These are phyloP conservation scores for Balearica regulorum DNA, from an alignment of 2,797 vertebrate genomes.

Conservation along the genomic window DNA sequence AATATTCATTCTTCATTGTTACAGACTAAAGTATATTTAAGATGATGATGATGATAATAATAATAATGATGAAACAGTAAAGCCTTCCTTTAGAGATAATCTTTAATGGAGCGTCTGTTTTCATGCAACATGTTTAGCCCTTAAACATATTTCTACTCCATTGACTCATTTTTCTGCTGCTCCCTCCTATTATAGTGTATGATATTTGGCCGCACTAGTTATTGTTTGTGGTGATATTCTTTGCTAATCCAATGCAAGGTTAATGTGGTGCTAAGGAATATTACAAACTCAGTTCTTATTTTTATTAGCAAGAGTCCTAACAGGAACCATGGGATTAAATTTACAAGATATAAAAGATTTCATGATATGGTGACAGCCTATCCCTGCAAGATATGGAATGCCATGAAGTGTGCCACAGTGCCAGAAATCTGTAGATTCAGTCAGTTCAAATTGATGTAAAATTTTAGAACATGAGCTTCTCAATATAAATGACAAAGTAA, in stretches of 20 bases:
- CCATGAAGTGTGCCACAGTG: not conserved
- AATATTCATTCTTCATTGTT: not conserved
- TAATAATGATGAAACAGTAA: too few relatives aligned
- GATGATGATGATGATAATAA: too few relatives aligned
- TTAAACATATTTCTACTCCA: not conserved
- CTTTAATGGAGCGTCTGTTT: not conserved
- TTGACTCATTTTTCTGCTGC: not conserved
- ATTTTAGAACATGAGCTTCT: not conserved
- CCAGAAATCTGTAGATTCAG: constrained; percentile 15
- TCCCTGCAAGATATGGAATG: not conserved
- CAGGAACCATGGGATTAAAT: not conserved
- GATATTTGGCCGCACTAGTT: not conserved
- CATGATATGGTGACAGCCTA: not conserved
- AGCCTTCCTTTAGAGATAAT: too few relatives aligned
- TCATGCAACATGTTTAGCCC: not conserved
- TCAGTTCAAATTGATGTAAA: not conserved
- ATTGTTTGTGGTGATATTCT: not conserved
- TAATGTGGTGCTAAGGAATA: constrained; percentile 13
- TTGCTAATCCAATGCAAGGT: constrained; percentile 55
- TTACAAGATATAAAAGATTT: not conserved
- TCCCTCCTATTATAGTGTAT: not conserved
- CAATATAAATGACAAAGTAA: not conserved
- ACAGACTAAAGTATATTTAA: not conserved
- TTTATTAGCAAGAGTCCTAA: constrained; percentile 22
- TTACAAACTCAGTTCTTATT: constrained; percentile 34